Conservation (phyloP, 2,113 vertebrate species). For the Paradoxurus hermaphroditus region DNA sequence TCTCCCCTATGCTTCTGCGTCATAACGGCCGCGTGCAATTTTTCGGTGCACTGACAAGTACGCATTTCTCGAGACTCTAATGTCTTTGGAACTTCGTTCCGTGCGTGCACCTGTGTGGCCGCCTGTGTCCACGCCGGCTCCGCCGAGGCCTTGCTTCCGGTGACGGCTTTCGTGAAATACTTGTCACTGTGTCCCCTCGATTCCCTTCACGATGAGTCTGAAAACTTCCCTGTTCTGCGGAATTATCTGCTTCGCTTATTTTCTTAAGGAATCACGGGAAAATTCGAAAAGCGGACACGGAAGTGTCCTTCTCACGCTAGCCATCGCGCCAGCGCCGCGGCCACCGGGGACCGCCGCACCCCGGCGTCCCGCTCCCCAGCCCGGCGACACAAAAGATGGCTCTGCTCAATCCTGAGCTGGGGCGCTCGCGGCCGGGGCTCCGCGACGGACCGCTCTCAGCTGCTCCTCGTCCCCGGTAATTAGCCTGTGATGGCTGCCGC, state of each 20-base stretch:
- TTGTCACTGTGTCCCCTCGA: neutral
- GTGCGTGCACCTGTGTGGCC: fast-evolving
- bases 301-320: fast-evolving
- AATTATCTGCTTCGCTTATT: fast-evolving
- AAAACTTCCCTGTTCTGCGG: fast-evolving
- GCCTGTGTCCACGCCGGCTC: fast-evolving
- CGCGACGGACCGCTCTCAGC: slow-evolving; percentile 89
- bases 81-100: neutral
- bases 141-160: fast-evolving
- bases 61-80: fast-evolving
- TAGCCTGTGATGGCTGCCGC: slow-evolving; percentile 94
- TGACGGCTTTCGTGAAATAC: fast-evolving
- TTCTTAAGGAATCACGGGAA: neutral
- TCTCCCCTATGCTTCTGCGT: fast-evolving
- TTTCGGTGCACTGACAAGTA: fast-evolving
- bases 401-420: slow-evolving; percentile 81
- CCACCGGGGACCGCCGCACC: slow-evolving; percentile 24
- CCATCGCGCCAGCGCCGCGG: neutral
- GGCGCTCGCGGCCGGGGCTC: slow-evolving; percentile 82
- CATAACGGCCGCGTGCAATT: fast-evolving
- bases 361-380: slow-evolving; percentile 29
- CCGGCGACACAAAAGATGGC: slow-evolving; percentile 77
- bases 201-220: fast-evolving
- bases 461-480: slow-evolving; percentile 94
- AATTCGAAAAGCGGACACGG: neutral